Conservation (phyloP, 53 echinoderm and acorn worm genomes). For the Antedon mediterranea region DNA sequence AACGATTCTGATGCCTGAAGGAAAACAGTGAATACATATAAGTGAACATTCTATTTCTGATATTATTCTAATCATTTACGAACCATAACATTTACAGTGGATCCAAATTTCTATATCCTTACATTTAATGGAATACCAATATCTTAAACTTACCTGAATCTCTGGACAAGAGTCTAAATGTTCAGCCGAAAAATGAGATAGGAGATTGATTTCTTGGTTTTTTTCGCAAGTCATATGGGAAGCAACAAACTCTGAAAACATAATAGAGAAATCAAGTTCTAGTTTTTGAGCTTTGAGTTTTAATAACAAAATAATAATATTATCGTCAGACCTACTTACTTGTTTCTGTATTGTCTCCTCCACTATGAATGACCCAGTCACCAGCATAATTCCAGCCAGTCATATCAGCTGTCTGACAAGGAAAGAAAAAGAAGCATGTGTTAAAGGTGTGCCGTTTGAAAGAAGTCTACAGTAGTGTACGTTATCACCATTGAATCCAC, state of each 20-base stretch:
- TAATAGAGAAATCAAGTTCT: too few relatives aligned
- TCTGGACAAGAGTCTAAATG: constrained; percentile 54
- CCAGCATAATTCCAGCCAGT: constrained; percentile 66
- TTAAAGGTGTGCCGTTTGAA: too few relatives aligned
- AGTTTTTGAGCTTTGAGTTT: too few relatives aligned
- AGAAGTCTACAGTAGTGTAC: too few relatives aligned
- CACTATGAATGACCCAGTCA: constrained; percentile 36
- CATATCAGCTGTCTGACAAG: constrained; percentile 58
- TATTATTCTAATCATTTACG: too few relatives aligned
- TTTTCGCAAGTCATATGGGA: constrained; percentile 57
- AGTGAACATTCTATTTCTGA: too few relatives aligned
- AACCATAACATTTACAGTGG: too few relatives aligned
- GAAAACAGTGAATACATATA: too few relatives aligned
- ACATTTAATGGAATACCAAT: too few relatives aligned
- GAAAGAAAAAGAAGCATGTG: too few relatives aligned
- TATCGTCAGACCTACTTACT: constrained; percentile 40
- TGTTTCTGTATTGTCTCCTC: constrained; percentile 67
- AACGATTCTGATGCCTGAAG: constrained; percentile 59
- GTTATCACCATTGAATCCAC: not conserved
- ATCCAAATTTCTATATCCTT: too few relatives aligned
- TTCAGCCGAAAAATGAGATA: constrained; percentile 34
- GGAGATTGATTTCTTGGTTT: constrained; percentile 55
- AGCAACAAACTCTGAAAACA: constrained; percentile 45
- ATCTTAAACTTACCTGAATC: constrained; percentile 55
- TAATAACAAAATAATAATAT: too few relatives aligned